Conservation (phyloP, 1,140 invertebrate genomes). For the Meloidogyne chitwoodi region DNA sequence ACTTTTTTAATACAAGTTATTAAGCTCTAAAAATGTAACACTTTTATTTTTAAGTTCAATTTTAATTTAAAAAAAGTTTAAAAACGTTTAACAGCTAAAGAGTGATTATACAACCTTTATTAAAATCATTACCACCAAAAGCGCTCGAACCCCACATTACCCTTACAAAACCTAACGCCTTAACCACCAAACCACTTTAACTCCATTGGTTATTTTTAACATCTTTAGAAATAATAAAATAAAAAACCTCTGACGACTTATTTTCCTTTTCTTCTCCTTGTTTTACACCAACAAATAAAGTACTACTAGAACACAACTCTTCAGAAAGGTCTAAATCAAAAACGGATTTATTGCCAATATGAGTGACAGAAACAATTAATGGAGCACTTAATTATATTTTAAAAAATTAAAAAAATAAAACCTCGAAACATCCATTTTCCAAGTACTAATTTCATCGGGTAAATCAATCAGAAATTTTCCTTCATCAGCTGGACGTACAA, state of each 20-base stretch:
- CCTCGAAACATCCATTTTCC: slow-evolving; percentile 26
- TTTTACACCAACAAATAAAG: slow-evolving; percentile 32
- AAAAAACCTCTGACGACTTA: not conserved
- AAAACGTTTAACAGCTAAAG: no score
- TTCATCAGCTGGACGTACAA: slow-evolving; percentile 32
- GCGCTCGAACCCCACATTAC: not conserved
- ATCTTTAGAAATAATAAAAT: not conserved
- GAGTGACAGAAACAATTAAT: slow-evolving; percentile 24
- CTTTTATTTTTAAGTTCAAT: no score
- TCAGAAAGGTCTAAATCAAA: slow-evolving; percentile 21
- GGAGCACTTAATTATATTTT: slow-evolving; percentile 23
- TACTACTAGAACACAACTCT: slow-evolving; percentile 24
- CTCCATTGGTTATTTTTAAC: not conserved
- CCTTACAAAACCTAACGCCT: not conserved
- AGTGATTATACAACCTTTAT: no score
- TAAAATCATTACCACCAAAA: no score
- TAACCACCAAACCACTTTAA: slow-evolving; percentile 1
- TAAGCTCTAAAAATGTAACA: not conserved
- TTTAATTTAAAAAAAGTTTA: no score
- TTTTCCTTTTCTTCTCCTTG: not conserved
- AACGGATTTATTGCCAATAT: slow-evolving; percentile 26
- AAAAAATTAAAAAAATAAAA: not conserved
- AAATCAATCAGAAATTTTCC: slow-evolving; percentile 33
- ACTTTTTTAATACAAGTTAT: slow-evolving; percentile 20
- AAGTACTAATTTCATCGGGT: slow-evolving; percentile 30